Base-by-base conservation (phyloP, 2,113 vertebrate species). In the Ammospiza caudacuta region DNA sequence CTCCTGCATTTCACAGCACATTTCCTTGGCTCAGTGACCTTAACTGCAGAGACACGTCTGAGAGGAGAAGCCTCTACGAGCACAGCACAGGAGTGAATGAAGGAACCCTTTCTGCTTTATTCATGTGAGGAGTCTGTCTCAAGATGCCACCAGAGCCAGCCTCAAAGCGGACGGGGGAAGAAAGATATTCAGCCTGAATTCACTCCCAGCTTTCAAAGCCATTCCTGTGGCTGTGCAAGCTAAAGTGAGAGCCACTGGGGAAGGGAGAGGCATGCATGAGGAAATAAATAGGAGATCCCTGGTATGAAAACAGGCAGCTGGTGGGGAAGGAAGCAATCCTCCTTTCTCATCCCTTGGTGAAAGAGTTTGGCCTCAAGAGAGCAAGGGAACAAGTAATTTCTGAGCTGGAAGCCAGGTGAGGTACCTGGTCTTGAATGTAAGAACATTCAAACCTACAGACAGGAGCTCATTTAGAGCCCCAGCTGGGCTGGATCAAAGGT, bases 1-100 rank as follows among this genome's bases (percentile, higher is more conserved):
- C 89, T 93, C 61, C 94, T 76, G 95, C 91, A 69, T 75, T 75
- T 90, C 92, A 84, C 81, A 83, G 89, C 95, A 68, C 61, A 54
- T 85, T 89, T 81, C 80, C 61, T 52, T 83, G 83, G 67, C 94
- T 97, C 79, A 20, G 6, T 70, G 85, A 85, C 95, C 91, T 94
- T 11, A 92, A 83, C 85, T 90, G 91, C 92, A 95, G 75, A 67
- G 81, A 39, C 75, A 3, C 4, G 47, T 27, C 59, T 61, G 66
- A 81, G 47, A 81, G 76, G 83, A 92, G 90, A 86, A 90, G 43
- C 47, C 75, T 94, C 82, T 39, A 3, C 0, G 2, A 92, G 94
- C 73, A 20, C 17, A 67, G 89, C 93, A 73, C 89, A 57, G 0
- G 9, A 54, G 67, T 41, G 82, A 88, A 31, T 1, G 44, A 77